Evolutionary conservation across 2,797 vertebrate species (phyloP).

Genomic region (Buceros bicornis): DNA sequence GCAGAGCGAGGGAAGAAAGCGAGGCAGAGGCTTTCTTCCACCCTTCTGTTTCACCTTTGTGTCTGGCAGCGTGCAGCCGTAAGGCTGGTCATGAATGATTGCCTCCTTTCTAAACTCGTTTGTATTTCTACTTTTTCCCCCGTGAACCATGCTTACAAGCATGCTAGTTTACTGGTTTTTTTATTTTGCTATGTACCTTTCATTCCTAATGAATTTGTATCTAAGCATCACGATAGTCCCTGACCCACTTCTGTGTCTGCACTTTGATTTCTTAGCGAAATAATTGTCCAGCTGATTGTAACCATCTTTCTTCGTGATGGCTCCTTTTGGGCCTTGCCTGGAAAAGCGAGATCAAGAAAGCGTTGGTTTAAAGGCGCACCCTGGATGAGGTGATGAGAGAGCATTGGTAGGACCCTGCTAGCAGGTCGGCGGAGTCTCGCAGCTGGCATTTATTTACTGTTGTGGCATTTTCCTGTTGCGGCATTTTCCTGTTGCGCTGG

Average conservation of each 20-base stretch:
- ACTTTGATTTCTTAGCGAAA: neutral
- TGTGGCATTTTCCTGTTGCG: neutral
- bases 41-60: neutral
- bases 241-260: neutral
- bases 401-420: neutral
- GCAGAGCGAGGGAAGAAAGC: neutral
- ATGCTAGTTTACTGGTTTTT: accelerated
- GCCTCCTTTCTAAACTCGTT: neutral
- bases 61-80: neutral
- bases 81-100: neutral
- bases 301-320: neutral
- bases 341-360: neutral
- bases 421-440: neutral
- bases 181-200: neutral
- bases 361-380: neutral
- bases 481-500: neutral
- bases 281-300: neutral
- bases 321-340: neutral
- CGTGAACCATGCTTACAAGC: accelerated
- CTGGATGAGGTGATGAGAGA: neutral
- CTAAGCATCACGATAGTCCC: neutral
- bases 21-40: neutral
- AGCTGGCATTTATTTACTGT: neutral
- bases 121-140: neutral
- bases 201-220: neutral